These are phyloP conservation scores for Rhizomys pruinosus DNA, from an alignment of 2,113 vertebrate genomes.

Conservation along the genomic window DNA sequence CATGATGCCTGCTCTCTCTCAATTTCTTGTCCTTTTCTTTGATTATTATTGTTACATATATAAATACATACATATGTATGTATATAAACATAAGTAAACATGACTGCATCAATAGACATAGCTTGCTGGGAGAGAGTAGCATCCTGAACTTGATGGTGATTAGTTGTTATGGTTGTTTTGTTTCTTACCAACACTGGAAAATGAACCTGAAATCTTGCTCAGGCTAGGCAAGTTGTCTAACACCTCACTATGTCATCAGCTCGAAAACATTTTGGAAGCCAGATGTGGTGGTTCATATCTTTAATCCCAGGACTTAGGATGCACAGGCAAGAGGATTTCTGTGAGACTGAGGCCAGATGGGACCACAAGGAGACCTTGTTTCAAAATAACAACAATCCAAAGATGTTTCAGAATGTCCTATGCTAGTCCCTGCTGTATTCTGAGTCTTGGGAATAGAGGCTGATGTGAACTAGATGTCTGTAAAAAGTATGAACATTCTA, in stretches of 20 bases:
- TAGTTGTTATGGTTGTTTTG: neutral
- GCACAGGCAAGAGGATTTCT: no score
- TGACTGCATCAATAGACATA: neutral
- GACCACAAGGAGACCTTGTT: no score
- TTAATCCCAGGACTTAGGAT: no score
- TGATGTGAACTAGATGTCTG: neutral
- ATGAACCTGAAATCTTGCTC: neutral
- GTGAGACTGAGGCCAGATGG: no score
- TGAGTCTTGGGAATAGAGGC: neutral
- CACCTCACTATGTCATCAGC: neutral
- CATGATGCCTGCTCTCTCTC: no score
- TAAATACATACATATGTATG: no score
- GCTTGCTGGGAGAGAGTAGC: neutral
- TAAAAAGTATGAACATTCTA: neutral
- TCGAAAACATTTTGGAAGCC: neutral
- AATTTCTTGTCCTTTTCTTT: no score
- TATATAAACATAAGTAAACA: no score
- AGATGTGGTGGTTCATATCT: no score
- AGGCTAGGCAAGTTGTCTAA: neutral
- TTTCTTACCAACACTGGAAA: neutral
- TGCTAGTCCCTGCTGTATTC: neutral
- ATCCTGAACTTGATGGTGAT: neutral
- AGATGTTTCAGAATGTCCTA: neutral
- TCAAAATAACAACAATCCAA: no score
- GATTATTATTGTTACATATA: no score